Base-by-base conservation (phyloP, 2,888 invertebrate species). In the Drosophila subsilvestris region DNA sequence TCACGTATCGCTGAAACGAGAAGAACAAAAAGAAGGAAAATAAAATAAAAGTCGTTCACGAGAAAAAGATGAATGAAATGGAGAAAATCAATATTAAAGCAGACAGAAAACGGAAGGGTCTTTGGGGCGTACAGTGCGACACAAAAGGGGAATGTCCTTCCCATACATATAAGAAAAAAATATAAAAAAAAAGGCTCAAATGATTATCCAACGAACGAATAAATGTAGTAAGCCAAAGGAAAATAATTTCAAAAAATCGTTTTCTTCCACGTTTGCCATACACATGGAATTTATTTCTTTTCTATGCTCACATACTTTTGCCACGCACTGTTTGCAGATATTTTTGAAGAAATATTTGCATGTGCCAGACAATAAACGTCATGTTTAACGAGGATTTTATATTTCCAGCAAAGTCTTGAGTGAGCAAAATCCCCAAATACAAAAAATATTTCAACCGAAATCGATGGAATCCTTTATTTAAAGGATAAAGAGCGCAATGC, bases 1-100 rank as follows among this genome's bases (percentile, higher is more conserved):
- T 90, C 87, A 90, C 90, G 88, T 83, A 78, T 90, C 90, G 70
- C 90, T 90, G 82, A n/a, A 90, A 89, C 17, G 75, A 88, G 50
- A 79, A 62, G 54, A 62, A 47, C 25, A 43, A 75, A 66, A 44
- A 61, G 43, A 44, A 57, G 27, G 6, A 7, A n/a, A 37, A 37
- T 37, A 2, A 37, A 37, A 37, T 2, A 37, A 37, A 37, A 37
- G 14, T 14, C 14, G 37, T 14, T 17, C 48, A n/a, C 62, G 45
- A 17, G 27, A 37, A 63, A 54, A 45, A 44, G 27, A 9, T 20
- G 22, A 20, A 42, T 27, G 43, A 43, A 49, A 22, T 9, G 8
- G 2, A n/a, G 22, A 61, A 65, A 73, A 73, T 73, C 57, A 49
- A 65, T 63, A 72, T 54, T 37, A 45, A 45, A 61, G 69, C 20